A percentile compares a stretch with the other conserved stretches of the same genome.
These are phyloP conservation scores for Myotis pilosus DNA, from an alignment of 2,797 vertebrate species.

Conservation along the genomic window DNA sequence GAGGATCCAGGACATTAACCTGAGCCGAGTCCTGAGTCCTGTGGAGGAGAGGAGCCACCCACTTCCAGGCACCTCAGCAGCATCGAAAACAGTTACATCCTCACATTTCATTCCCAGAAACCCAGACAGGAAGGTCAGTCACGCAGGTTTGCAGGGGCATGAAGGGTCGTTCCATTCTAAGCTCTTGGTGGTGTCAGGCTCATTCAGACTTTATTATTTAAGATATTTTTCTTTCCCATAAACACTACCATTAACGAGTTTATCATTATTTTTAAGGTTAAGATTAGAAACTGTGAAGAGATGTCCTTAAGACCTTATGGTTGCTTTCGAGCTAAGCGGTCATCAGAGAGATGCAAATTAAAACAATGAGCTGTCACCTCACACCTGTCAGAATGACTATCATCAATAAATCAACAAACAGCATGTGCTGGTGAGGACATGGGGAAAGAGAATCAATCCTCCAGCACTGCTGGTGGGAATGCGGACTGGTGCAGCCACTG, in stretches of 20 bases:
- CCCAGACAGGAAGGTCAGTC: background rate
- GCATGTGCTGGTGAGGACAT: background rate
- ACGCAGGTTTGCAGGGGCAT: background rate
- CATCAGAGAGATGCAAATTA: background rate
- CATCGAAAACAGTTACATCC: background rate
- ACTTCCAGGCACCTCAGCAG: too few species aligned
- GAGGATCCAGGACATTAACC: background rate
- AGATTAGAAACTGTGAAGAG: background rate
- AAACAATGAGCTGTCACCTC: background rate
- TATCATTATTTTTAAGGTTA: constrained; percentile 24
- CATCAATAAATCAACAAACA: background rate
- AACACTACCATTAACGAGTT: background rate
- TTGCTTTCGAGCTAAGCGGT: background rate
- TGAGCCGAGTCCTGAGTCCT: background rate
- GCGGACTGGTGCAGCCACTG: background rate
- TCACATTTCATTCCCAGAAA: background rate
- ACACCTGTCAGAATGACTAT: background rate
- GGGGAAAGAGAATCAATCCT: background rate
- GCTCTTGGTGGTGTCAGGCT: background rate
- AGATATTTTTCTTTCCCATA: background rate
- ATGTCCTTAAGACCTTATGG: background rate
- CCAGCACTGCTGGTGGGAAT: background rate
- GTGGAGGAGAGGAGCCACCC: background rate
- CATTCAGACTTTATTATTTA: background rate
- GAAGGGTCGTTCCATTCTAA: background rate